phyloP scores from a whole-genome alignment of 2,113 vertebrate genomes.

The Ploceus nigricollis region DNA sequence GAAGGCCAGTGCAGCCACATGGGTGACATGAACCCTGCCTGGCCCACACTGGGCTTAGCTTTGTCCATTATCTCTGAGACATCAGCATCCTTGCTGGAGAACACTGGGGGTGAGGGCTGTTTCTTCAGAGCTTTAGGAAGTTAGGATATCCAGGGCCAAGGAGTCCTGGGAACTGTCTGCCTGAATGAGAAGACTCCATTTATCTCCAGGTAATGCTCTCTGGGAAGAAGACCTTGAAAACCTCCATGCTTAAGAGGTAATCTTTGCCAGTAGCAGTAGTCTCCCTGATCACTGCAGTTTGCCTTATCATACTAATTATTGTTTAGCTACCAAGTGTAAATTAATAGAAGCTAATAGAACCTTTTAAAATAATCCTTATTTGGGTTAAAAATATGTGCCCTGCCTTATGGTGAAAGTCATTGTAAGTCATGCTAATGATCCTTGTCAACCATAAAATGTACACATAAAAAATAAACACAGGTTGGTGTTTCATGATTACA shows the following conservation, averaged over 20 bases:
- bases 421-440: neutral
- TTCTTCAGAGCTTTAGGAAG: neutral
- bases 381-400: neutral
- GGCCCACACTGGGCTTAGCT: fast-evolving
- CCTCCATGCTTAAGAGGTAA: neutral
- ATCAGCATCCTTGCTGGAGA: neutral
- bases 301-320: neutral
- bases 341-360: neutral
- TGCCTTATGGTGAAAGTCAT: neutral
- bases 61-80: neutral
- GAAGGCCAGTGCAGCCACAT: fast-evolving
- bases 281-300: neutral
- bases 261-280: neutral
- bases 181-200: neutral
- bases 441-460: neutral
- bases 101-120: fast-evolving
- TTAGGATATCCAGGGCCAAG: neutral
- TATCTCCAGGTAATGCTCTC: neutral
- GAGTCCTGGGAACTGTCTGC: neutral
- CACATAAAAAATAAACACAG: neutral
- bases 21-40: neutral
- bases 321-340: neutral
- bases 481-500: neutral
- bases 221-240: neutral
- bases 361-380: neutral